A percentile compares a stretch with the other conserved stretches of the same genome.
Evolutionary conservation across 2,888 invertebrate species (phyloP).

Genomic region (Atherix ibis): DNA sequence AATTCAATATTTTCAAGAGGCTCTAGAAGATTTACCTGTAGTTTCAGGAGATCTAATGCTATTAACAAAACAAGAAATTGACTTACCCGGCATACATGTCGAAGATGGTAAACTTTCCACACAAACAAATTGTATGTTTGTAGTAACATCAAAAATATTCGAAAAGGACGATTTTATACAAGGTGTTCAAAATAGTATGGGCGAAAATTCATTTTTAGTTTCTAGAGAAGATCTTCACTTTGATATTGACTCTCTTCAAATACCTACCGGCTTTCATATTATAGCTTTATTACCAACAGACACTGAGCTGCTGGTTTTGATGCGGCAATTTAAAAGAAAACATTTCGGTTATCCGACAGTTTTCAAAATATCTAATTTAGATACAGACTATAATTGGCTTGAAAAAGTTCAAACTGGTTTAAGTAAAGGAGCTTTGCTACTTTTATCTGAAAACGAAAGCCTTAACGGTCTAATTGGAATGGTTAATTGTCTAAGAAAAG

Average conservation of each 20-base stretch:
- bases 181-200: slow-evolving; percentile 35
- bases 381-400: slow-evolving; percentile 24
- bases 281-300: slow-evolving; percentile 21
- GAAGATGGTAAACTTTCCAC: slow-evolving; percentile 42
- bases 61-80: slow-evolving; percentile 22
- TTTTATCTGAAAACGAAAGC: slow-evolving; percentile 50
- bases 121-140: slow-evolving; percentile 24
- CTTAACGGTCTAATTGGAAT: slow-evolving; percentile 75
- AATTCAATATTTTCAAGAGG: slow-evolving; percentile 38
- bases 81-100: slow-evolving; percentile 38
- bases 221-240: slow-evolving; percentile 40
- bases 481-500: slow-evolving; percentile 69
- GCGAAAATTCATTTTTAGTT: slow-evolving; percentile 44
- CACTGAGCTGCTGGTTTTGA: slow-evolving; percentile 20
- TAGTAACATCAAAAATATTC: slow-evolving; percentile 19
- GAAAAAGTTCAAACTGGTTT: slow-evolving; percentile 20
- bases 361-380: slow-evolving; percentile 20
- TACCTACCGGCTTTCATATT: slow-evolving; percentile 19
- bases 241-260: slow-evolving; percentile 26
- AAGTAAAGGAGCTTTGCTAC: slow-evolving; percentile 31
- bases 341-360: slow-evolving; percentile 14
- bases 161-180: slow-evolving; percentile 24
- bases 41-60: slow-evolving; percentile 50
- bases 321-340: slow-evolving; percentile 18
- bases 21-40: slow-evolving; percentile 50